Evolutionary conservation across 2,888 invertebrate genomes (phyloP), one percentile per base, ranked within the genome.

Genomic region (Cordilura impudica): DNA sequence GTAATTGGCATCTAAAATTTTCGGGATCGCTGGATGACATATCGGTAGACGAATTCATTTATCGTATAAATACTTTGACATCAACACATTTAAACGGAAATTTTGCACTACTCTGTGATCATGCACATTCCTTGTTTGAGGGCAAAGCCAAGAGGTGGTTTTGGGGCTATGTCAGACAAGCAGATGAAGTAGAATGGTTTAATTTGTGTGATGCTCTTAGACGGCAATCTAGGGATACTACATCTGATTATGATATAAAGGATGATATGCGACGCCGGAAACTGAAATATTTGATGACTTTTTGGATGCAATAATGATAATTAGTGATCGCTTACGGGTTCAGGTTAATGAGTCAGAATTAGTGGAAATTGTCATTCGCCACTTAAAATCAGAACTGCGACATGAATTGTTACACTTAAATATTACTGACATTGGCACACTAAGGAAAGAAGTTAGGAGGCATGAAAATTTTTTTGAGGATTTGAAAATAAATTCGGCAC

Each of bases 201-300:
- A 29, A 45, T 2, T 21, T 74, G n/a, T 74, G 67, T 16, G 5
- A 5, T 23, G 74, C 60, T 10, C 23, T 70, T 1, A 58, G 47
- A 8, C 21, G 51, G 16, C 51, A 70, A 35, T 70, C 39, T 16
- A 70, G 39, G 8, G 51, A 70, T 43, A 51, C 70, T n/a, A 8
- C 60, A 4, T 31, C 23, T 8, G 66, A 58, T 49, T 10, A 45
- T 7, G 60, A 60, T 10, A 18, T 60, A 8, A 4, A 5, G 1
- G 63, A 63, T 10, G 2, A 29, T 1, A 29, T 61, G 8, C 21
- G 61, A 14, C 29, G 26, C 10, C 39, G 67, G 2, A 67, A 56
- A 18, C 67, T 56, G 29, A 67, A 47, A n/a, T 21, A 8, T 75
- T 75, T 43, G 74, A 75, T 49, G 31, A 6, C 7, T 75, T 61